Evolutionary conservation across 2,797 vertebrate species (phyloP), one percentile per base, ranked within the genome.

Genomic region (Poeciliopsis turneri): DNA sequence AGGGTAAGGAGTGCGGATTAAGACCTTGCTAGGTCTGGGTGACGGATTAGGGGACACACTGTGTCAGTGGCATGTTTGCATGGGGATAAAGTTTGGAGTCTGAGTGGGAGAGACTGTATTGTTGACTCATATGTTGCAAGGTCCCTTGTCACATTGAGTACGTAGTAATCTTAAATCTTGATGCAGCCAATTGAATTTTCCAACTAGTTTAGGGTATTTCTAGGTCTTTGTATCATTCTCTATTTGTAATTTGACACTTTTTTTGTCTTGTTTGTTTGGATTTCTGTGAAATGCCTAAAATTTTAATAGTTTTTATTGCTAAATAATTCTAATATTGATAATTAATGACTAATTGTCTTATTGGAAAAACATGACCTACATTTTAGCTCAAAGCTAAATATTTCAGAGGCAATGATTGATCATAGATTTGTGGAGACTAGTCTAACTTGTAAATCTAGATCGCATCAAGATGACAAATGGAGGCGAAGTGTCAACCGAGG

Each of bases 21-120:
- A 18, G 72, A 15, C 36, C 53, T 28, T 7, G 7, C 36, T 41
- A n/a, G 72, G 18, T 73, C 33, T 73, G 72, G 51, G 51, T 39
- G n/a, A 71, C 5, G 68, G 68, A 71, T 71, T 71, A 71, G 51
- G 11, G 55, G 8, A 36, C 41, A 13, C 20, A 43, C 33, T 39
- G 47, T 39, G 71, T 53, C 15, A 46, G 25, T 41, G 11, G 51
- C 30, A 28, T 25, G 74, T 68, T 78, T 0, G 47, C 6, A 39
- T 23, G 74, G 11, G 69, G 77, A 79, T 81, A 72, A 68, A 64
- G 28, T 83, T 30, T 66, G 51, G 83, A 81, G 82, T 89, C 79
- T 78, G 81, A 78, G 83, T 87, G 82, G 87, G 82, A 84, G 76
- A 90, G 78, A 88, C 55, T 45, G 86, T 90, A 88, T 86, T 89